Percentiles rank a stretch among this genome's conserved stretches.
Evolutionary conservation across 2,888 invertebrate genomes (phyloP).

Genomic region (Boloria selene): DNA sequence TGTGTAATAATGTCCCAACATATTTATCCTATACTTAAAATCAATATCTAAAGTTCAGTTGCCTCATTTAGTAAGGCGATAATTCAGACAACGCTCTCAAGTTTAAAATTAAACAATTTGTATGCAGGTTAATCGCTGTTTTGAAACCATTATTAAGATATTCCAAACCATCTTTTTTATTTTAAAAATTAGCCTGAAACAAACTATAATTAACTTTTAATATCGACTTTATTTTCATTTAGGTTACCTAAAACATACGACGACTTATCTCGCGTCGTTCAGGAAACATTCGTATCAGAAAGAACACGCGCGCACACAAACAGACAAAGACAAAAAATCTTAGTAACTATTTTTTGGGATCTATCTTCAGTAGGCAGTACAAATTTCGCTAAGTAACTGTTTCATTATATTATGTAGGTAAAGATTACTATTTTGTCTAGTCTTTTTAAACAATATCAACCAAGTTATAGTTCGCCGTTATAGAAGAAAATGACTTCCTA

Average conservation of each 20-base stretch:
- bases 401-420: too few species aligned
- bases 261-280: too few species aligned
- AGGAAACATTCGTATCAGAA: too few species aligned
- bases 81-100: neutral
- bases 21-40: constrained; percentile 1
- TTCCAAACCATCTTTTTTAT: constrained; percentile 3
- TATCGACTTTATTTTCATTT: neutral
- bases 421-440: too few species aligned
- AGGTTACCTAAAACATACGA: too few species aligned
- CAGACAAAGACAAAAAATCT: too few species aligned
- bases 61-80: constrained; percentile 8
- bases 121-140: constrained; percentile 14
- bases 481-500: neutral
- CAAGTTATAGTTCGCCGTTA: neutral
- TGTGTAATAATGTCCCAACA: too few species aligned
- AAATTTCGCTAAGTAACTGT: too few species aligned
- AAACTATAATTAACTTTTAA: neutral
- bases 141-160: neutral
- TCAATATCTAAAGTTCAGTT: constrained; percentile 4
- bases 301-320: too few species aligned
- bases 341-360: too few species aligned
- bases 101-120: constrained; percentile 2
- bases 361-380: too few species aligned
- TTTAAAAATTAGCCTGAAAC: neutral
- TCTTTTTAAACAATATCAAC: too few species aligned